Evolutionary conservation across 2,113 vertebrate genomes (phyloP).

Genomic region (Australoheros scitulus): DNA sequence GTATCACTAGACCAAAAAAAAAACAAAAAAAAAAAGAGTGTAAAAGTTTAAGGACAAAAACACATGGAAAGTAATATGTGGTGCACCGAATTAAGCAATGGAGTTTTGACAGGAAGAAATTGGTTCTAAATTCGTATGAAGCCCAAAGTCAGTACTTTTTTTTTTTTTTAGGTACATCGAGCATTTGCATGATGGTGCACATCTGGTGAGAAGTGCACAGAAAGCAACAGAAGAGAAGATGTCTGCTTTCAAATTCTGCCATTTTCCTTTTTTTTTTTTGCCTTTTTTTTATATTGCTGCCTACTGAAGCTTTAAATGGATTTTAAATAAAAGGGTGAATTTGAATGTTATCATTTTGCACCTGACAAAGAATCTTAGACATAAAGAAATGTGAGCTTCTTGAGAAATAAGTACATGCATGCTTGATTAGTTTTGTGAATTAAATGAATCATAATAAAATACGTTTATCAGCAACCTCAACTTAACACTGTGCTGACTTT

Average conservation of each 20-base stretch:
- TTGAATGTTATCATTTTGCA: not conserved
- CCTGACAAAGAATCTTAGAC: not conserved
- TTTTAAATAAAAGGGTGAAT: not conserved
- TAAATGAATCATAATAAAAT: not conserved
- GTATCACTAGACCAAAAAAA: not conserved
- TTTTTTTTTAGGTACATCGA: not conserved
- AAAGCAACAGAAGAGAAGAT: not conserved
- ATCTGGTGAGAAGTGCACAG: not conserved
- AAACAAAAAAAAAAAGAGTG: not conserved
- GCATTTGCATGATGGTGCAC: not conserved
- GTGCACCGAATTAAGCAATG: not conserved
- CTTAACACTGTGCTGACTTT: not conserved
- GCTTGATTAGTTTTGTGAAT: not conserved
- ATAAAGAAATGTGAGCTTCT: not conserved
- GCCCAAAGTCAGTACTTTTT: not conserved
- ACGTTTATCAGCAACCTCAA: not conserved
- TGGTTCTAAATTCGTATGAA: not conserved
- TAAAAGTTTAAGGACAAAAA: not conserved
- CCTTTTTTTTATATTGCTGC: not conserved
- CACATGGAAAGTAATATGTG: not conserved
- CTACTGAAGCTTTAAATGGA: not conserved
- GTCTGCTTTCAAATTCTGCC: not conserved
- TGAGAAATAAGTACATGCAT: fast-evolving
- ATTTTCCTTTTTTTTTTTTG: not conserved
- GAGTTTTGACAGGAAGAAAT: not conserved